These are phyloP conservation scores for Paracanthobrama guichenoti DNA, from an alignment of 2,113 vertebrate genomes.

Conservation along the genomic window DNA sequence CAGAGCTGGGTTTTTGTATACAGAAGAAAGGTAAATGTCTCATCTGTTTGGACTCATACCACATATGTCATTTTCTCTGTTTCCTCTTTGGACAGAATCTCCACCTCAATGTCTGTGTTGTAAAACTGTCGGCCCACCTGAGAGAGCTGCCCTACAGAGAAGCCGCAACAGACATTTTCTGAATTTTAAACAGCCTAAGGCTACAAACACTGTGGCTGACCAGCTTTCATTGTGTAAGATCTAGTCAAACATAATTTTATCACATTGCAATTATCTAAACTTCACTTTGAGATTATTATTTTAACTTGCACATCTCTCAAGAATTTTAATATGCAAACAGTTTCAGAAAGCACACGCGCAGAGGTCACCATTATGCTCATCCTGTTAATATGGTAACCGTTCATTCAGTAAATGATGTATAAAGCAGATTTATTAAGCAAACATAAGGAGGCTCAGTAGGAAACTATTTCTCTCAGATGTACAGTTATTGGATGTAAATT, in stretches of 20 bases:
- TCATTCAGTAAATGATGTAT: background rate
- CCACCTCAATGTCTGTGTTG: constrained; percentile 78
- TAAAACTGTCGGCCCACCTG: constrained; percentile 79
- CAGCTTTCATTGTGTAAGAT: background rate
- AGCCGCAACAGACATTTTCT: constrained; percentile 17
- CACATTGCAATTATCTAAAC: background rate
- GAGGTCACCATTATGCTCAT: background rate
- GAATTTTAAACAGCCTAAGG: constrained; percentile 22
- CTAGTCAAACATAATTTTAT: background rate
- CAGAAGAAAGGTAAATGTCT: constrained; percentile 14
- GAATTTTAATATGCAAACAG: background rate
- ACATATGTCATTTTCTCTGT: constrained; percentile 79
- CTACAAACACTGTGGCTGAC: background rate
- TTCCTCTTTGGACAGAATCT: constrained; percentile 78
- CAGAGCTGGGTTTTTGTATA: background rate
- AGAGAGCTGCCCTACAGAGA: constrained; percentile 72
- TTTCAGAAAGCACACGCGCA: background rate
- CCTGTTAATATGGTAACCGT: background rate
- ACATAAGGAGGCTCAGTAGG: background rate
- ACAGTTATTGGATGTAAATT: background rate
- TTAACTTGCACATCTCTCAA: background rate
- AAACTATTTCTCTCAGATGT: background rate
- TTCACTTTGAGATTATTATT: background rate
- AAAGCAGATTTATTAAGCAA: too few relatives aligned
- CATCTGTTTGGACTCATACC: constrained; percentile 56